A percentile compares a stretch with the other conserved stretches of the same genome.
phyloP scores from a whole-genome alignment of 2,888 invertebrate species.

The Drepanosiphum platanoidis region DNA sequence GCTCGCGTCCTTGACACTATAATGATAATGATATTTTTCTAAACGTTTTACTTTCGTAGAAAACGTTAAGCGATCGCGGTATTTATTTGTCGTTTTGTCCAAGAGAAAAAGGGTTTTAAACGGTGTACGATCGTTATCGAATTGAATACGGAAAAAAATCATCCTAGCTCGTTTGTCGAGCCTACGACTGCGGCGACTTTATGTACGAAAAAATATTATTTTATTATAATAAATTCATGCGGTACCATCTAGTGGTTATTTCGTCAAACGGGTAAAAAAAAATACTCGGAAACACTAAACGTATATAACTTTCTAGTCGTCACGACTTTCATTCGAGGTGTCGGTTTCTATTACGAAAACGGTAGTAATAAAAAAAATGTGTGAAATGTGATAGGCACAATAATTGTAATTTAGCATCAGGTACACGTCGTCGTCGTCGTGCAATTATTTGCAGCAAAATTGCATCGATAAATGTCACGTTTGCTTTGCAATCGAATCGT shows the following conservation, averaged over 20 bases:
- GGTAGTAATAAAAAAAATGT: neutral
- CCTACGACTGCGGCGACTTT: no score
- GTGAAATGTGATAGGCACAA: neutral
- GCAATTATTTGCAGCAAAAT: neutral
- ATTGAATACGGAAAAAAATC: no score
- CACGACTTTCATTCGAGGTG: neutral
- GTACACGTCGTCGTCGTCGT: neutral
- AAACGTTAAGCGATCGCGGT: no score
- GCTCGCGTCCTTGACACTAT: no score
- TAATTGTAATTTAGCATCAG: neutral
- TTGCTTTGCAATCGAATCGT: neutral
- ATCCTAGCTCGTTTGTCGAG: no score
- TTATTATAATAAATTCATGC: neutral
- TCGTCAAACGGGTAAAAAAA: neutral
- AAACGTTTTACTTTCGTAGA: no score
- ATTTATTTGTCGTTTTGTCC: no score
- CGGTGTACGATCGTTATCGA: no score
- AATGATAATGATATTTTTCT: no score
- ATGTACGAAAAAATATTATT: no score
- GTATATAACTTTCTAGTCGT: neutral
- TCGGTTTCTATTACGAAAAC: neutral
- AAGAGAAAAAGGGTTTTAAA: no score
- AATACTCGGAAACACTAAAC: conserved; percentile 27
- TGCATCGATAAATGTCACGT: neutral
- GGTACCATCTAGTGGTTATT: conserved; percentile 1